Evolutionary conservation across 2,888 invertebrate genomes (phyloP), one percentile per base, ranked within the genome.

Genomic region (Seira ritae): DNA sequence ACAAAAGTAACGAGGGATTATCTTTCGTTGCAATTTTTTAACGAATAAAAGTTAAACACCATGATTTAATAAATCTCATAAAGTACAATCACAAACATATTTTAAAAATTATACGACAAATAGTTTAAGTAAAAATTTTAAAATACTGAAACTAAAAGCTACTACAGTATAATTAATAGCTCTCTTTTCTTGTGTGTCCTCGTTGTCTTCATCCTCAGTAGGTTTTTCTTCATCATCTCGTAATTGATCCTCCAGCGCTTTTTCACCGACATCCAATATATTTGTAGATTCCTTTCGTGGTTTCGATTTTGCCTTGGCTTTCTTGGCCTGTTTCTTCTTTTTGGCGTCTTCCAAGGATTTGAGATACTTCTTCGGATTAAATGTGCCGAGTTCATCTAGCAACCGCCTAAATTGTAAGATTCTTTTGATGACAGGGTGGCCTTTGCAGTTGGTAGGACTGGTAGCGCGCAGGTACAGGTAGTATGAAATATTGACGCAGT

Each of bases 121-220:
- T 50, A 50, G 10, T 12, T 50, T 50, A 50, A 50, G 15, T 50
- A 50, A 12, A 15, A 10, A 50, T 15, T 12, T 50, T 12, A 12
- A 50, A 50, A 50, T 50, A 50, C 10, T 50, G 10, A 15, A 50
- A 10, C 10, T 15, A 50, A 50, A 15, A 12, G 10, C n/a, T n/a
- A n/a, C 95, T 90, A 98, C 98, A 93, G 98, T 94, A 90, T 97
- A 97, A 1, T 96, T 97, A 86, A 98, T 98, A 74, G 94, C 94
- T 89, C 98, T 93, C 90, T 97, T 97, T 71, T 92, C 93, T 55
- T 90, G 90, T 24, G 88, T 89, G 78, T 76, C 86, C 81, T 62
- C 84, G 46, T 80, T 80, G 10, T 73, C 77, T 73, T 74, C 82
- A 67, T 50, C 80, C 19, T n/a, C 60, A 20, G 46, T 20, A 2